Conservation (phyloP, 2,888 invertebrate species). For the Calameuta idolon region DNA sequence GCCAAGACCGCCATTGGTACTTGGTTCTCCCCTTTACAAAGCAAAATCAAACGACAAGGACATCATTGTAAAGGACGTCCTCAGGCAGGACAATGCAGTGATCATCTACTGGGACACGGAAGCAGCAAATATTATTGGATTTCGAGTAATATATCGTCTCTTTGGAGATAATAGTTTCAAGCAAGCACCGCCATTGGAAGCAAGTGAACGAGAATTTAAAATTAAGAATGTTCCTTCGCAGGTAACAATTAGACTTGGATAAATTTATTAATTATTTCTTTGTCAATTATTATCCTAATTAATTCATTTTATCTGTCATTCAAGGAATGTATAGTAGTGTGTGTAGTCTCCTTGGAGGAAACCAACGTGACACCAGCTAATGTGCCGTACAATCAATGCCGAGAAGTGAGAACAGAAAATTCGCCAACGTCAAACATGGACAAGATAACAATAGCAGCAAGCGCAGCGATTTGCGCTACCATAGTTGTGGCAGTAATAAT, state of each 20-base stretch:
- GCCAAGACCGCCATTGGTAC: constrained; percentile 77
- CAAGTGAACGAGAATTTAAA: constrained; percentile 91
- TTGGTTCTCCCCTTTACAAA: constrained; percentile 75
- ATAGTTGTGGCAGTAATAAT: constrained; percentile 91
- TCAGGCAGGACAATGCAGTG: constrained; percentile 86
- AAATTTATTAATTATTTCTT: background rate
- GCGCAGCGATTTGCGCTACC: constrained; percentile 92
- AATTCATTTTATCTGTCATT: constrained; percentile 37
- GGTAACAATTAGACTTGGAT: constrained; percentile 67
- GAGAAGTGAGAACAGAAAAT: constrained; percentile 88
- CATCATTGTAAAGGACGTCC: constrained; percentile 88
- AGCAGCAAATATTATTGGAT: constrained; percentile 88
- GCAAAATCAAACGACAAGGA: constrained; percentile 79
- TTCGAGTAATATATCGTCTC: constrained; percentile 87
- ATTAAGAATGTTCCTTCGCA: constrained; percentile 92
- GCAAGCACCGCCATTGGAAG: constrained; percentile 89
- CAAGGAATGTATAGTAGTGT: constrained; percentile 93
- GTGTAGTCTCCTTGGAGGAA: constrained; percentile 91
- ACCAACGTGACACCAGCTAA: constrained; percentile 88
- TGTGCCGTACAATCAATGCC: constrained; percentile 87
- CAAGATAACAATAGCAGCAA: constrained; percentile 93
- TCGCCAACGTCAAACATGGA: constrained; percentile 91
- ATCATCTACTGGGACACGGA: constrained; percentile 94
- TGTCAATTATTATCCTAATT: background rate
- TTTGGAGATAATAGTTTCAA: constrained; percentile 93